phyloP scores from a whole-genome alignment of 64 coral and sea anemone genomes.

The Orbicella faveolata region DNA sequence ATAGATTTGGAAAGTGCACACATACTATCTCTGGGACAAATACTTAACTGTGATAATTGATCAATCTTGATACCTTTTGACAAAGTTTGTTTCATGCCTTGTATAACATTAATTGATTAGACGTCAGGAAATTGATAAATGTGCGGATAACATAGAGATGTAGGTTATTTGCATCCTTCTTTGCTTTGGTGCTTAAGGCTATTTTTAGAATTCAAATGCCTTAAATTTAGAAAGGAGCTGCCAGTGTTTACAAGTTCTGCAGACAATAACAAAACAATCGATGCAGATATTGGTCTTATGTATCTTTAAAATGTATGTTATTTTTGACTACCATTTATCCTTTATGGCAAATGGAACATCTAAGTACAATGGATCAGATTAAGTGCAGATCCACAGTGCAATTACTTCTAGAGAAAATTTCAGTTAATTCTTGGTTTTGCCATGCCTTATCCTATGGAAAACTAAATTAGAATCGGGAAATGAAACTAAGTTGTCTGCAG shows the following conservation, averaged over 20 bases:
- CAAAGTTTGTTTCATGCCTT: neutral
- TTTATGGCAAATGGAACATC: neutral
- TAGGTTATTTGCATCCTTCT: neutral
- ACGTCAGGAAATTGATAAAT: neutral
- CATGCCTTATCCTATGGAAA: neutral
- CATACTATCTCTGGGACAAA: neutral
- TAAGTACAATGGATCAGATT: neutral
- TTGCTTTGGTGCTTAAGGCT: neutral
- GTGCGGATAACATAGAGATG: neutral
- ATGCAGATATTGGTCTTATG: neutral
- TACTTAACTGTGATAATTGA: neutral
- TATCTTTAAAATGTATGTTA: neutral
- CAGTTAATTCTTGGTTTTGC: neutral
- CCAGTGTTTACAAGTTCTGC: neutral
- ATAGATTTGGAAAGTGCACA: neutral
- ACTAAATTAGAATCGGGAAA: neutral
- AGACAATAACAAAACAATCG: conserved; percentile 11
- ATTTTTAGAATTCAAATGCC: neutral
- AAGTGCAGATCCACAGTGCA: neutral
- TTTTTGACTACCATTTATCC: neutral
- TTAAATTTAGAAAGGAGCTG: neutral
- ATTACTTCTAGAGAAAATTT: neutral
- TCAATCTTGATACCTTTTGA: neutral
- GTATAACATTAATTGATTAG: neutral
- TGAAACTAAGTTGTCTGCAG: neutral